Percentiles rank a stretch among this genome's conserved stretches.
Conservation (phyloP, 1,140 invertebrate species). For the Steinernema khuongi region DNA sequence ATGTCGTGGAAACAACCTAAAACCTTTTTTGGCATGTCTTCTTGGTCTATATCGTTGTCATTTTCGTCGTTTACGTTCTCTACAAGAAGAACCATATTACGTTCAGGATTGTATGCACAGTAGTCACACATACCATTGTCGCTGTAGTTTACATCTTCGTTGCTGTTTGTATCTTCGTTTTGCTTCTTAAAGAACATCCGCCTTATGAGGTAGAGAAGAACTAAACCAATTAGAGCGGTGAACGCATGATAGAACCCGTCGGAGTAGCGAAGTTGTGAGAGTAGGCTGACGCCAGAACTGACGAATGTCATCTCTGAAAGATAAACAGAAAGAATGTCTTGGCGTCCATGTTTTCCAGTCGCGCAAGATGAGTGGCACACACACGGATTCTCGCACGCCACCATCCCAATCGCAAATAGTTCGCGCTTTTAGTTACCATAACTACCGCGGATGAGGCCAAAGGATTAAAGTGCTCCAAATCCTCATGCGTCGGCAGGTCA, state of each 20-base stretch:
- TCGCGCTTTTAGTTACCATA: slow-evolving; percentile 2
- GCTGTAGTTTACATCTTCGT: not conserved
- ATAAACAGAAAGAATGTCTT: not conserved
- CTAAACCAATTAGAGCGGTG: not conserved
- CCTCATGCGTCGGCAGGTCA: no score
- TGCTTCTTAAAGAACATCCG: not conserved
- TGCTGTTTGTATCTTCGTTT: not conserved
- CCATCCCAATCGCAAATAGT: not conserved
- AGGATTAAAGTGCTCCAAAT: not conserved
- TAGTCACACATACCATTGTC: no score
- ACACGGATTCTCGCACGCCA: not conserved
- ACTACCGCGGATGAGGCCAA: not conserved
- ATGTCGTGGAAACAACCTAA: not conserved
- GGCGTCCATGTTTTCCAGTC: no score
- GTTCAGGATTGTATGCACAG: no score
- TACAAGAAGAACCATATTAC: not conserved
- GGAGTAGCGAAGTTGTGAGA: not conserved
- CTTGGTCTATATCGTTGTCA: not conserved
- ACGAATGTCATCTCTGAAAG: slow-evolving; percentile 1
- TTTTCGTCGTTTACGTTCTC: not conserved
- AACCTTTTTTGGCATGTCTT: not conserved
- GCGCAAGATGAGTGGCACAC: no score
- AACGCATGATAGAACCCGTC: not conserved
- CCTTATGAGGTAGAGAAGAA: not conserved
- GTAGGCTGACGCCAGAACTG: not conserved